Evolutionary conservation across 2,888 invertebrate species (phyloP).

Genomic region (Drosophila dives): DNA sequence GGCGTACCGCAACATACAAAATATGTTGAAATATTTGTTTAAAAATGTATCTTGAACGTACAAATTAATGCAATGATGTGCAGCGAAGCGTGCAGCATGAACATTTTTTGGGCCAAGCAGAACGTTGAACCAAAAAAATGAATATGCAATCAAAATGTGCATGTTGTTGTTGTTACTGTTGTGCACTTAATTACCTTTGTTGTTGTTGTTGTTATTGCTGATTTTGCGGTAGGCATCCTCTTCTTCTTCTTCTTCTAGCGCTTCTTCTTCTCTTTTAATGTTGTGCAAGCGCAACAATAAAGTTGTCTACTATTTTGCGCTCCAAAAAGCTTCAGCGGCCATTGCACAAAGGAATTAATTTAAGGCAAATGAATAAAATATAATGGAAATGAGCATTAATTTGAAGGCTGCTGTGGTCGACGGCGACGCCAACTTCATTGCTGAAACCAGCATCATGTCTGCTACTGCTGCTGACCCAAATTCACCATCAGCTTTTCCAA

Average conservation of each 20-base stretch:
- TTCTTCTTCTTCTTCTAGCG: constrained; percentile 16
- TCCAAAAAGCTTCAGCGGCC: constrained; percentile 57
- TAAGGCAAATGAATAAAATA: constrained; percentile 62
- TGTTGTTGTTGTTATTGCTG: constrained; percentile 22
- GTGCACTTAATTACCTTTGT: constrained; percentile 43
- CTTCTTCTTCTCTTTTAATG: constrained; percentile 12
- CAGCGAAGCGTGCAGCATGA: constrained; percentile 71
- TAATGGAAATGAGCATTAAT: constrained; percentile 57
- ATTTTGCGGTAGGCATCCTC: constrained; percentile 45
- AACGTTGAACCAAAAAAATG: constrained; percentile 67
- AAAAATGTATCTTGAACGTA: constrained; percentile 44
- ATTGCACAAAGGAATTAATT: constrained; percentile 64
- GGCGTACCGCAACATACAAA: constrained; percentile 31
- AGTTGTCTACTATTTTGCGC: constrained; percentile 50
- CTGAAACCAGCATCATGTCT: constrained; percentile 7
- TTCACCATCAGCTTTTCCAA: constrained; percentile 61
- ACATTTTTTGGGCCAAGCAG: constrained; percentile 61
- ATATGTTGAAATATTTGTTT: constrained; percentile 57
- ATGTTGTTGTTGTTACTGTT: constrained; percentile 26
- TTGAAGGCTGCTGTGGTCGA: constrained; percentile 55
- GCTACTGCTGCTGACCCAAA: constrained; percentile 52
- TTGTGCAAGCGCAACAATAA: constrained; percentile 46
- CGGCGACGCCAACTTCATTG: constrained; percentile 13
- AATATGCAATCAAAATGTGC: constrained; percentile 60
- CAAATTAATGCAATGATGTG: constrained; percentile 73